A percentile compares a stretch with the other conserved stretches of the same genome.
phyloP scores from a whole-genome alignment of 2,888 invertebrate species.

The Ectemnius cavifrons region DNA sequence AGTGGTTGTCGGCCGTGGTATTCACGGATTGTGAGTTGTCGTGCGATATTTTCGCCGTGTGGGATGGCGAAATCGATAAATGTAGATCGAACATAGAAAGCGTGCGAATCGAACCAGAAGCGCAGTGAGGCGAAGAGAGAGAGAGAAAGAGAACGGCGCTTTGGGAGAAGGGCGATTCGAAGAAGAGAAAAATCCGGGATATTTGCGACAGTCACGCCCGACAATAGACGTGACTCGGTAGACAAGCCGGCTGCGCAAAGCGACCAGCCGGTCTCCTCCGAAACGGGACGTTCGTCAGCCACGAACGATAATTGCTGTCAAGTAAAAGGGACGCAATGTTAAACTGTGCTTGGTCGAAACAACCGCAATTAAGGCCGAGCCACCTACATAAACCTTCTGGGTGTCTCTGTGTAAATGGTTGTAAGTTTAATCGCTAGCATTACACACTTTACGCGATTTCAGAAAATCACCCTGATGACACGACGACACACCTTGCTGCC shows the following conservation, averaged over 20 bases:
- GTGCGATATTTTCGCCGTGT: too few species aligned
- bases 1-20: too few species aligned
- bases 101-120: too few species aligned
- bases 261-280: slow-evolving; percentile 16
- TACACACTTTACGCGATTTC: slow-evolving; percentile 48
- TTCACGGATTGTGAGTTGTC: too few species aligned
- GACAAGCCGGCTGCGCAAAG: slow-evolving; percentile 6
- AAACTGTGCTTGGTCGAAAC: slow-evolving; percentile 49
- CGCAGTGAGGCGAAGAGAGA: too few species aligned
- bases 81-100: too few species aligned
- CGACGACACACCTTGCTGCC: neutral
- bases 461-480: slow-evolving; percentile 31
- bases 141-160: too few species aligned
- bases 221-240: slow-evolving; percentile 30
- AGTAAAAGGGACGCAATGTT: slow-evolving; percentile 53
- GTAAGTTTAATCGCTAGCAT: slow-evolving; percentile 41
- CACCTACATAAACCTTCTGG: slow-evolving; percentile 9
- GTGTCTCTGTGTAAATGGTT: neutral
- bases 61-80: too few species aligned
- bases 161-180: too few species aligned
- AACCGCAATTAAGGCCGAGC: slow-evolving; percentile 57
- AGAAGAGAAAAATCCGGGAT: slow-evolving; percentile 1
- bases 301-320: slow-evolving; percentile 53
- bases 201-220: slow-evolving; percentile 1
- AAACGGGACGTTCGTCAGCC: slow-evolving; percentile 32